Percentiles rank a stretch among this genome's conserved stretches.
These are phyloP conservation scores for Centruroides vittatus DNA, from an alignment of 1,140 invertebrate species.

Conservation along the genomic window DNA sequence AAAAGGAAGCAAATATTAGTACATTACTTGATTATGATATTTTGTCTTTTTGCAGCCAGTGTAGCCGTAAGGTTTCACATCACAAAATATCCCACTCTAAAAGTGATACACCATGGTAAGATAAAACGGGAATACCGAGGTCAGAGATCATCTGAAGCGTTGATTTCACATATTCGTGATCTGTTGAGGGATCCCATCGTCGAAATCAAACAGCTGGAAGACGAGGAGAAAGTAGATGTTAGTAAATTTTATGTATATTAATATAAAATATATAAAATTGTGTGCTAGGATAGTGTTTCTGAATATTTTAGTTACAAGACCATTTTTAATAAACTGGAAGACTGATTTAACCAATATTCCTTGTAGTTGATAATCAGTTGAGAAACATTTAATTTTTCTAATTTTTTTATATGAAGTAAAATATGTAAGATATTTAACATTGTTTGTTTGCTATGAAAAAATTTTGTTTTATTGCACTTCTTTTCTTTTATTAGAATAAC, in stretches of 20 bases:
- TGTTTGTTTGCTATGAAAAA: too few relatives aligned
- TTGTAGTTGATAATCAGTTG: too few relatives aligned
- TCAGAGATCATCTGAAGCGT: slow-evolving; percentile 64
- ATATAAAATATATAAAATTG: background rate
- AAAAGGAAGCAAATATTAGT: background rate
- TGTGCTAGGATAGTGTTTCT: slow-evolving; percentile 5
- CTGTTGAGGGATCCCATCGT: slow-evolving; percentile 80
- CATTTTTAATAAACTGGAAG: background rate
- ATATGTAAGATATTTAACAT: too few relatives aligned
- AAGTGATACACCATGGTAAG: slow-evolving; percentile 87
- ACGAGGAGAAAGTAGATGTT: slow-evolving; percentile 61
- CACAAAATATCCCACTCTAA: slow-evolving; percentile 95
- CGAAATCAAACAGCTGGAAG: slow-evolving; percentile 56
- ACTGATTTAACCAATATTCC: too few relatives aligned
- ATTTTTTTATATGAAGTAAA: too few relatives aligned
- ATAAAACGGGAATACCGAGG: slow-evolving; percentile 90
- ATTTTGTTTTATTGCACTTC: too few relatives aligned
- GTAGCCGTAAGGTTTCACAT: slow-evolving; percentile 87
- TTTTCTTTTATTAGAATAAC: slow-evolving; percentile 39
- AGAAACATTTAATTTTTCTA: too few relatives aligned
- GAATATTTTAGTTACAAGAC: background rate
- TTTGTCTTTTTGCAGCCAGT: slow-evolving; percentile 35
- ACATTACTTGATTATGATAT: background rate
- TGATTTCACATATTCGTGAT: slow-evolving; percentile 68
- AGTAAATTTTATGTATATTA: slow-evolving; percentile 18